Percentiles rank a stretch among this genome's conserved stretches.
These are phyloP conservation scores for Rhingia campestris DNA, from an alignment of 2,888 invertebrate species.

Conservation along the genomic window DNA sequence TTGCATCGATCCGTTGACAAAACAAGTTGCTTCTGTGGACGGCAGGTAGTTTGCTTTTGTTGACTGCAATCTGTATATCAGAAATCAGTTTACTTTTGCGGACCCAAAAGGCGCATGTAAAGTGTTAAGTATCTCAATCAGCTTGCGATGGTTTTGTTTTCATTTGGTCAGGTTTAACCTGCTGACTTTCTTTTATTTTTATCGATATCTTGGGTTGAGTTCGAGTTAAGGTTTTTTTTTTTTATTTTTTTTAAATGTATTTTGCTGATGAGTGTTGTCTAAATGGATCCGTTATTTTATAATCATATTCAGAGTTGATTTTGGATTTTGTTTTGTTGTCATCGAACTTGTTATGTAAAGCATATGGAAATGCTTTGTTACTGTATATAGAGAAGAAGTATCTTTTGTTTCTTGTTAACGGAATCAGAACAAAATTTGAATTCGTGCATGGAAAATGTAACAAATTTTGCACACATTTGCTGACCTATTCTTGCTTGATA, in stretches of 20 bases:
- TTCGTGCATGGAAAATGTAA: too few relatives aligned
- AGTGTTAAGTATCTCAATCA: too few relatives aligned
- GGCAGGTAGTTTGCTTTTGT: too few relatives aligned
- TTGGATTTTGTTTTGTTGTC: slow-evolving; percentile 21
- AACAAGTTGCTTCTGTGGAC: not conserved
- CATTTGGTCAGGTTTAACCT: slow-evolving; percentile 33
- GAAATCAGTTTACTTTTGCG: too few relatives aligned
- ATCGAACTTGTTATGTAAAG: slow-evolving; percentile 53
- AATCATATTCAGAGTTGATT: slow-evolving; percentile 37
- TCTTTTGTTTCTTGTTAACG: too few relatives aligned
- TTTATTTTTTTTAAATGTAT: not conserved
- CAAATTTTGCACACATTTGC: too few relatives aligned
- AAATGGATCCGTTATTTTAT: slow-evolving; percentile 59
- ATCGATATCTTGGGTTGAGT: not conserved
- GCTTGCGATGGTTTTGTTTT: too few relatives aligned
- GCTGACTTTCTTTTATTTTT: slow-evolving; percentile 61
- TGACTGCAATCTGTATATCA: too few relatives aligned
- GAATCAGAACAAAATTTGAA: too few relatives aligned
- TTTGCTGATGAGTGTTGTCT: not conserved
- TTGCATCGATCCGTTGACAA: not conserved
- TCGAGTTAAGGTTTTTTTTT: slow-evolving; percentile 3
- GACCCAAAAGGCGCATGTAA: too few relatives aligned
- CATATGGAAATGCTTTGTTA: not conserved
- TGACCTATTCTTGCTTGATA: too few relatives aligned
- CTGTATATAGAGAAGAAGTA: too few relatives aligned